phyloP scores from a whole-genome alignment of 2,113 vertebrate species.

The Erythrocebus patas region DNA sequence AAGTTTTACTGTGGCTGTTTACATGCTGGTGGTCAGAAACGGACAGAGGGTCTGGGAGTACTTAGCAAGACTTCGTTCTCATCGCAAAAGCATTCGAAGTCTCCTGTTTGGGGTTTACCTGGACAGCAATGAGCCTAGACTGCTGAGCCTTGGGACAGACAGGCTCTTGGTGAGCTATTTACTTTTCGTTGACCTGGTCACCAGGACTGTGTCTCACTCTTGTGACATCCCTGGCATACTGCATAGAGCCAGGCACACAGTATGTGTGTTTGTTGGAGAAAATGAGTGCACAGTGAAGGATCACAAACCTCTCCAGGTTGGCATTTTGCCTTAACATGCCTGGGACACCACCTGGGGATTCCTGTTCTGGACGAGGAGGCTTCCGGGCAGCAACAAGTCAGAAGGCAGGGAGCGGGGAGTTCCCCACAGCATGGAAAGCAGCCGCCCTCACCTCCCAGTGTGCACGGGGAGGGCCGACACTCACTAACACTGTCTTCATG shows the following conservation, averaged over 20 bases:
- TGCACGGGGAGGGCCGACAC: background rate
- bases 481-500: background rate
- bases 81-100: conserved; percentile 90
- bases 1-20: conserved; percentile 87
- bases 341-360: accelerated
- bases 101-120: conserved; percentile 91
- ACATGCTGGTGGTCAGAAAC: conserved; percentile 63
- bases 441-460: too few relatives aligned
- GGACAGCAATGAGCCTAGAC: conserved; percentile 86
- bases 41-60: conserved; percentile 84
- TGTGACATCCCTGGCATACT: background rate
- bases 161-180: conserved; percentile 86
- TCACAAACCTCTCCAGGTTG: too few relatives aligned
- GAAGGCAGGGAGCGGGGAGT: background rate
- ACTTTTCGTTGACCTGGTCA: accelerated
- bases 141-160: conserved; percentile 93
- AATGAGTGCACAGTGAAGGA: accelerated
- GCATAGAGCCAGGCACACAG: background rate
- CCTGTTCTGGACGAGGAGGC: background rate
- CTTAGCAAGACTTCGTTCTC: conserved; percentile 89
- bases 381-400: accelerated
- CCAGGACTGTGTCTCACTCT: accelerated
- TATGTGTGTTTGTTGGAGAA: background rate
- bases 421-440: background rate
- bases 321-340: background rate